Evolutionary conservation across 2,888 invertebrate species (phyloP).

Genomic region (Lepidochrysops patricia): DNA sequence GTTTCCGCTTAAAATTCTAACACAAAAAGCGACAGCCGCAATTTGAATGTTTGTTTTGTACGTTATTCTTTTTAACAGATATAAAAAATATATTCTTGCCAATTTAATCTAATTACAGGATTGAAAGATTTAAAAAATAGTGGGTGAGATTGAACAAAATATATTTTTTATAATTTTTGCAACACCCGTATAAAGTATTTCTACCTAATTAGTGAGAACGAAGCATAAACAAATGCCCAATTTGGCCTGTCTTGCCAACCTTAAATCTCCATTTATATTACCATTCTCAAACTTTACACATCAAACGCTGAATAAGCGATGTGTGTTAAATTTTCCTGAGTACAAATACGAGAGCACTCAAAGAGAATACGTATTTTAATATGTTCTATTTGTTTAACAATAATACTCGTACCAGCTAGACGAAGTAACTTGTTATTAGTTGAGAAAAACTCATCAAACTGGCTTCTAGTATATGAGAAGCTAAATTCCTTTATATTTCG

Average conservation of each 20-base stretch:
- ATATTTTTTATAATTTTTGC: too few species aligned
- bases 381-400: not conserved
- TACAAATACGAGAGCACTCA: slow-evolving; percentile 4
- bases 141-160: too few species aligned
- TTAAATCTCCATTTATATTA: slow-evolving; percentile 10
- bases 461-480: too few species aligned
- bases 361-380: slow-evolving; percentile 11
- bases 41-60: too few species aligned
- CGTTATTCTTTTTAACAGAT: too few species aligned
- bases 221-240: not conserved
- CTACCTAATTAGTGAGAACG: not conserved
- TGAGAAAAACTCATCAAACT: not conserved
- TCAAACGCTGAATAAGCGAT: slow-evolving; percentile 8
- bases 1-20: too few species aligned
- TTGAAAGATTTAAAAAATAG: too few species aligned
- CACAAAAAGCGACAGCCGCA: too few species aligned
- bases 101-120: too few species aligned
- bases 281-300: slow-evolving; percentile 9
- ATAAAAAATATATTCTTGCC: too few species aligned
- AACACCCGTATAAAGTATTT: not conserved
- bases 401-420: not conserved
- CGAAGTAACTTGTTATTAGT: not conserved
- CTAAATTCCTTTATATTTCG: too few species aligned
- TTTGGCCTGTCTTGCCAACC: not conserved
- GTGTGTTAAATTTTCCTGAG: slow-evolving; percentile 11